Base-by-base conservation (phyloP, 2,797 vertebrate genomes). In the Channallabes apus region DNA sequence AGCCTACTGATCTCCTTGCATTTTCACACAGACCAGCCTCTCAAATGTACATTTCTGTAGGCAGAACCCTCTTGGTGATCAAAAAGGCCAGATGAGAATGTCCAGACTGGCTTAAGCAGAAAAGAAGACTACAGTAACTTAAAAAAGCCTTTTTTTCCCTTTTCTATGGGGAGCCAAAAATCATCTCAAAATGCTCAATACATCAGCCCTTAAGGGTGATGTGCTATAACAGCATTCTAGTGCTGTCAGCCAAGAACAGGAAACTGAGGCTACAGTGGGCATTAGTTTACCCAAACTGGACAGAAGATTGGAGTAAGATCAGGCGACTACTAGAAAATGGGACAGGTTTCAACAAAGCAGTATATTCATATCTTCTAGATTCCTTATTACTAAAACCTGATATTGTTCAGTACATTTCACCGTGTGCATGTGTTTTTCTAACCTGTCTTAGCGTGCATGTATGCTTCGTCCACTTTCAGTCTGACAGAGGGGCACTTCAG, bases 401-500 rank as follows among this genome's bases (percentile, higher is more conserved):
- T 27, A 51, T 73, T 51, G 71, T 41, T 27, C 69, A 72, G 22
- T 24, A 72, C 20, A 12, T 5, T 20, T 18, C 18, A 29, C 4
- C 2, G 5, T 5, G 27, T 65, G 14, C 1, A 5, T 65, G n/a
- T 65, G 64, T 62, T 62, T 61, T 61, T 22, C 82, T 29, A 94
- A 98, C 97, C 95, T 95, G 94, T 96, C 90, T 95, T 96, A 32
- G 91, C 92, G 84, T 86, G 88, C 75, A 88, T 87, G 84, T 95
- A 95, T 0, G 97, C 96, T 86, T 97, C 95, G 82, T 98, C 96
- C 87, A 99, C 93, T 94, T 92, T 96, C 91, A 96, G 91, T 90
- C 95, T 96, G 91, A 99, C 92, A 38, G 95, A 96, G 69, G 97
- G 96, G 91, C 95, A 97, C 94, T 97, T 99, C 93, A 99, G 94